These are phyloP conservation scores for Pseudococcus longispinus DNA, from an alignment of 2,888 invertebrate genomes.

Conservation along the genomic window DNA sequence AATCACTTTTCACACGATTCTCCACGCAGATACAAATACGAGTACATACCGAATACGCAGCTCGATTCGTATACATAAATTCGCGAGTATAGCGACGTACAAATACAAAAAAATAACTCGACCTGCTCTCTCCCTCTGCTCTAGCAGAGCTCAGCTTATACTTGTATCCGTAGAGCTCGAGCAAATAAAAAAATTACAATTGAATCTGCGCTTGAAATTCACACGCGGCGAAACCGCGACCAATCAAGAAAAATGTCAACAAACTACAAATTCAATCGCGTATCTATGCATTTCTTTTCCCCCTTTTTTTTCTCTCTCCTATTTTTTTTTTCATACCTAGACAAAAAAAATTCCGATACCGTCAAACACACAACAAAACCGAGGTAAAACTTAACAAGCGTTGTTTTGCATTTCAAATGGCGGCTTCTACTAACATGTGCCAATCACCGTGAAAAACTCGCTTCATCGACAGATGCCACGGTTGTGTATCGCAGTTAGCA, in stretches of 20 bases:
- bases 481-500: neutral
- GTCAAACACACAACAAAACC: conserved; percentile 26
- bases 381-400: conserved; percentile 18
- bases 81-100: neutral
- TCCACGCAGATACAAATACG: neutral
- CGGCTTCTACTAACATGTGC: conserved; percentile 29
- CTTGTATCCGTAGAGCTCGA: neutral
- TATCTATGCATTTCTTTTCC: neutral
- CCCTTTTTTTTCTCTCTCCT: neutral
- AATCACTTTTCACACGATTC: neutral
- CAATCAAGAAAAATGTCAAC: conserved; percentile 26
- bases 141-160: neutral
- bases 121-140: neutral
- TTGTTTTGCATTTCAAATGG: conserved; percentile 34
- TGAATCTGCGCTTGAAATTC: conserved; percentile 22
- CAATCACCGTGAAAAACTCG: conserved; percentile 28
- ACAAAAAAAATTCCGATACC: conserved; percentile 27
- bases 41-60: neutral
- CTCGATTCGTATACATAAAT: neutral
- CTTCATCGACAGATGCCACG: conserved; percentile 22
- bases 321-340: neutral
- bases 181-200: conserved; percentile 18
- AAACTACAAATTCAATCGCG: conserved; percentile 16
- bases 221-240: conserved; percentile 22
- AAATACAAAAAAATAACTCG: neutral